phyloP scores from a whole-genome alignment of 2,888 invertebrate species.

The Caenorhabditis uteleia region DNA sequence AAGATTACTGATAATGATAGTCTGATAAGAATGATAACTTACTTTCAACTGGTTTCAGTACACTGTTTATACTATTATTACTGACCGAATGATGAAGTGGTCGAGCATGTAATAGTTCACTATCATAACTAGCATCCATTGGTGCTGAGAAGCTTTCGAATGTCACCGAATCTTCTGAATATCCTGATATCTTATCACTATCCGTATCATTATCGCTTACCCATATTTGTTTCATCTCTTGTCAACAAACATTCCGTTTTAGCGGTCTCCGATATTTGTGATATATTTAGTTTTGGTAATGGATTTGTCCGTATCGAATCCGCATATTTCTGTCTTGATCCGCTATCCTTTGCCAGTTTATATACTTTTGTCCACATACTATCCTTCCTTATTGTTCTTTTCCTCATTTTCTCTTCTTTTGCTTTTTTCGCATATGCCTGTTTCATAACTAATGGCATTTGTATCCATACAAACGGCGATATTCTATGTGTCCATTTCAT shows the following conservation, averaged over 20 bases:
- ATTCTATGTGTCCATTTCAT: slow-evolving; percentile 61
- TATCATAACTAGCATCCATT: slow-evolving; percentile 18
- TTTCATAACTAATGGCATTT: slow-evolving; percentile 64
- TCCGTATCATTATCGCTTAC: slow-evolving; percentile 5
- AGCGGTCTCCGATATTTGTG: background rate
- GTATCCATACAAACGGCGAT: slow-evolving; percentile 58
- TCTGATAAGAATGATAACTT: background rate
- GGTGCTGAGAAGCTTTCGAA: slow-evolving; percentile 23
- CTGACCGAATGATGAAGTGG: slow-evolving; percentile 14
- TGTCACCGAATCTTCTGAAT: slow-evolving; percentile 23
- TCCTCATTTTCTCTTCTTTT: slow-evolving; percentile 35
- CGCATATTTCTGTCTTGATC: slow-evolving; percentile 8
- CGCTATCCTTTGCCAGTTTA: slow-evolving; percentile 22
- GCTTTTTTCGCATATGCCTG: slow-evolving; percentile 63
- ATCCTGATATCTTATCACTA: background rate
- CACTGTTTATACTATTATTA: slow-evolving; percentile 21
- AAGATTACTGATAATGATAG: slow-evolving; percentile 15
- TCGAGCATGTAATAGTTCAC: slow-evolving; percentile 10
- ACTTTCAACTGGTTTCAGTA: slow-evolving; percentile 20
- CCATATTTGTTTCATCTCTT: slow-evolving; percentile 14
- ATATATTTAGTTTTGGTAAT: background rate
- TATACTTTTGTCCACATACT: slow-evolving; percentile 48
- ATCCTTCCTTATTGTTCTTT: slow-evolving; percentile 28
- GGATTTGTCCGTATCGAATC: background rate
- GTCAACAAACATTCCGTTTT: slow-evolving; percentile 12